phyloP scores from a whole-genome alignment of 2,888 invertebrate species.

The Diachrysia chrysitis region DNA sequence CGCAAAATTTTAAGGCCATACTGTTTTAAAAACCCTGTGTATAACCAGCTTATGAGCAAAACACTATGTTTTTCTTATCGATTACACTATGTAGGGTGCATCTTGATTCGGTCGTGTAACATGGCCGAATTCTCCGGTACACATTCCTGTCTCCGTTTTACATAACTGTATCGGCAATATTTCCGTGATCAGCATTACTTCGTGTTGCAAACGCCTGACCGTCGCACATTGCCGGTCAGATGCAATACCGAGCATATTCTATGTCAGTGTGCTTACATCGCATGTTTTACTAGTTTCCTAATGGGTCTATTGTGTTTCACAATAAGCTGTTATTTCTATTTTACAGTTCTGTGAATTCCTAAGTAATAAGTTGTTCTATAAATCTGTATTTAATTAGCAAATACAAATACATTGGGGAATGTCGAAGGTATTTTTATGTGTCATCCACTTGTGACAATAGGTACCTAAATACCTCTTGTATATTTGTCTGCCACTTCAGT shows the following conservation, averaged over 20 bases:
- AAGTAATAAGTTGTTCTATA: neutral
- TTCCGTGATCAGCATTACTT: conserved; percentile 47
- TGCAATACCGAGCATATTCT: conserved; percentile 12
- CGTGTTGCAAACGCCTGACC: conserved; percentile 18
- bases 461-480: no score
- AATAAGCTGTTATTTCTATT: conserved; percentile 13
- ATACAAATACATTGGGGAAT: neutral
- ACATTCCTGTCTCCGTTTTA: conserved; percentile 45
- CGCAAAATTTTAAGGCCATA: conserved; percentile 33
- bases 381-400: neutral
- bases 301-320: conserved; percentile 40
- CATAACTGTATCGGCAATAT: conserved; percentile 52
- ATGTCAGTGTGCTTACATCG: conserved; percentile 25
- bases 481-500: neutral
- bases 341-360: neutral
- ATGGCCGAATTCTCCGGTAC: conserved; percentile 47
- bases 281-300: conserved; percentile 34
- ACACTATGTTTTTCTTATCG: neutral
- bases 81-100: neutral
- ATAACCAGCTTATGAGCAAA: conserved; percentile 15
- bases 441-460: neutral
- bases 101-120: conserved; percentile 21
- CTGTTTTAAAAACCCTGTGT: conserved; percentile 20
- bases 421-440: neutral
- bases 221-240: conserved; percentile 15